Conservation (phyloP, 2,888 invertebrate species). For the Blera fallax region DNA sequence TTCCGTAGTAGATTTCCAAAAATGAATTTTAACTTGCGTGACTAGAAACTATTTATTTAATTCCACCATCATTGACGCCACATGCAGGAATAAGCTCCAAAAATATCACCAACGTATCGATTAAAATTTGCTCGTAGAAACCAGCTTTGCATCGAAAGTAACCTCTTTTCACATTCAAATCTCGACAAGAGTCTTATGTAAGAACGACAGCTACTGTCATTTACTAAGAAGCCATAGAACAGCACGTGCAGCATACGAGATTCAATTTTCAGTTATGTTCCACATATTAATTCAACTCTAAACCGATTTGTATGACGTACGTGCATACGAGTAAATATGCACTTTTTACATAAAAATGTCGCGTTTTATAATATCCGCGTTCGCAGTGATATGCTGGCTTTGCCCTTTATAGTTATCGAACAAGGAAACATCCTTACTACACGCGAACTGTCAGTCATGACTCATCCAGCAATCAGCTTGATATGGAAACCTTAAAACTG, state of each 20-base stretch:
- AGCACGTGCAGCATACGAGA: background rate
- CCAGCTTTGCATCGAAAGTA: background rate
- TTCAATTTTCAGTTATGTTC: constrained; percentile 1
- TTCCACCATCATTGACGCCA: background rate
- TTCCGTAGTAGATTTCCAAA: background rate
- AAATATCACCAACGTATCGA: constrained; percentile 1
- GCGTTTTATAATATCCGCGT: background rate
- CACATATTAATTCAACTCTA: constrained; percentile 9
- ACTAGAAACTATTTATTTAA: constrained; percentile 21
- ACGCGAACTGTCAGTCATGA: constrained; percentile 19
- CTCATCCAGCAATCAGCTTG: constrained; percentile 5
- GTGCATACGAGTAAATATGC: background rate
- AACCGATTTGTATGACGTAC: constrained; percentile 4
- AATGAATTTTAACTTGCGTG: constrained; percentile 15
- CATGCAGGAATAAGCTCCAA: constrained; percentile 17
- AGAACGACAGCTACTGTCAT: background rate
- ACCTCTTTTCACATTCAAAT: constrained; percentile 12
- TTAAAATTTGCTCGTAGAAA: background rate
- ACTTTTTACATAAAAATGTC: background rate
- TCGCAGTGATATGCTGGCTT: background rate
- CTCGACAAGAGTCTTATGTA: background rate
- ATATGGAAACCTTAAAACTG: constrained; percentile 41
- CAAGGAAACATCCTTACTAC: background rate
- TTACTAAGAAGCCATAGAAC: background rate
- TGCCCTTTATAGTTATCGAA: background rate